Base-by-base conservation (phyloP, 1,140 invertebrate species). In the Tribolium madens region DNA sequence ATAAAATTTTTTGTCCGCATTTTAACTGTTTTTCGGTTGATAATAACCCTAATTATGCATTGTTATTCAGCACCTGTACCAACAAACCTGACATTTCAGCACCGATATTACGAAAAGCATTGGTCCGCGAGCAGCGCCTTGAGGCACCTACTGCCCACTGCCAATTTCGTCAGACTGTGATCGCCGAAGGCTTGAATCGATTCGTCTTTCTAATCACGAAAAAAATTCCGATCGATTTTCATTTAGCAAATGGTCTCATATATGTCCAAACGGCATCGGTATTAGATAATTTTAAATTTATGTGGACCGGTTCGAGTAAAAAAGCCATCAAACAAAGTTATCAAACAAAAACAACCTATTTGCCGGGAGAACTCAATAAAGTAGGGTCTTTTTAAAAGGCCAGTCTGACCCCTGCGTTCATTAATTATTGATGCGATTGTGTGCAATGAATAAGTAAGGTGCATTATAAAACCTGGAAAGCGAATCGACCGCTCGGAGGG, bases 341-440 rank as follows among this genome's bases (percentile, higher is more conserved):
- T 84, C 82, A 83, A 83, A 84, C 83, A 84, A 84, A 85, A 84
- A 84, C 83, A 85, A 84, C 83, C 83, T 81, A 84, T 84, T 84
- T 83, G 83, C 77, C 76, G 80, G 83, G 79, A 80, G 81, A 84
- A 83, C 81, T 83, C 84, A 82, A 85, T 85, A 85, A 84, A 84
- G 81, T 84, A 80, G 83, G 84, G 83, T 81, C 81, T 76, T 83
- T 83, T 82, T 81, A 82, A 83, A 84, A 81, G 80, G 81, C 77
- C 76, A 75, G 78, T 80, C 81, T 84, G 83, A 84, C 83, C 83
- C 83, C 81, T 79, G 71, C 64, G 53, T 82, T 84, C 82, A 85
- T 85, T 84, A 85, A 85, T 85, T 83, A 84, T 84, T 84, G 79
- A 85, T 79, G 80, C 83, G 84, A 85, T 85, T 85, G 84, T 85